A percentile compares a stretch with the other conserved stretches of the same genome.
These are phyloP conservation scores for Pseudoips prasinana DNA, from an alignment of 2,888 invertebrate genomes.

Conservation along the genomic window DNA sequence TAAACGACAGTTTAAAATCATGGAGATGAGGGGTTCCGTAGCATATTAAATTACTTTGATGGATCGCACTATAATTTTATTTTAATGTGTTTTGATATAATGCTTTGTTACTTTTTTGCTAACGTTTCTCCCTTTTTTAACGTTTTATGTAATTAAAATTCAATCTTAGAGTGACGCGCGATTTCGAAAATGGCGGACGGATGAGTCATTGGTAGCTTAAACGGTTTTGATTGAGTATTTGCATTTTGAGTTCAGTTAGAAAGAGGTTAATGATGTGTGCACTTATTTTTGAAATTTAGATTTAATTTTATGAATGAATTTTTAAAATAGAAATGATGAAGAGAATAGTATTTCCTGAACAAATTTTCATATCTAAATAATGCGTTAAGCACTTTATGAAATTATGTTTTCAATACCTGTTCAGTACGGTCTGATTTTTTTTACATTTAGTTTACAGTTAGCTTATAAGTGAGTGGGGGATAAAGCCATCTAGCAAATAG, in stretches of 20 bases:
- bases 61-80: conserved; percentile 73
- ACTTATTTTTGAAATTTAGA: neutral
- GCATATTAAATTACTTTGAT: conserved; percentile 78
- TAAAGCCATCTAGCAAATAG: too few relatives aligned
- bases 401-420: too few relatives aligned
- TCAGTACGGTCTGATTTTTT: too few relatives aligned
- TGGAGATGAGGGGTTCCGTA: conserved; percentile 48
- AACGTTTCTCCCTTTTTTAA: conserved; percentile 26
- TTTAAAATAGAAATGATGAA: too few relatives aligned
- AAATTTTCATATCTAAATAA: too few relatives aligned
- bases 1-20: conserved; percentile 63
- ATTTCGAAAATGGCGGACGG: conserved; percentile 22
- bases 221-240: conserved; percentile 29
- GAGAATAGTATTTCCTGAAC: too few relatives aligned
- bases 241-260: conserved; percentile 30
- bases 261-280: conserved; percentile 15
- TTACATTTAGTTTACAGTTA: too few relatives aligned
- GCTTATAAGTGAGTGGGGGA: too few relatives aligned
- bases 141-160: conserved; percentile 44
- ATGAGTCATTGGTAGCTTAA: conserved; percentile 36
- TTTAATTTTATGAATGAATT: too few relatives aligned
- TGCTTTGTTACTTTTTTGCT: conserved; percentile 34
- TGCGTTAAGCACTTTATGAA: too few relatives aligned
- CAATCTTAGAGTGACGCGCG: conserved; percentile 34
- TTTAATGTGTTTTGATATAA: conserved; percentile 79